Conservation (phyloP, 2,888 invertebrate species). For the Acleris holmiana region DNA sequence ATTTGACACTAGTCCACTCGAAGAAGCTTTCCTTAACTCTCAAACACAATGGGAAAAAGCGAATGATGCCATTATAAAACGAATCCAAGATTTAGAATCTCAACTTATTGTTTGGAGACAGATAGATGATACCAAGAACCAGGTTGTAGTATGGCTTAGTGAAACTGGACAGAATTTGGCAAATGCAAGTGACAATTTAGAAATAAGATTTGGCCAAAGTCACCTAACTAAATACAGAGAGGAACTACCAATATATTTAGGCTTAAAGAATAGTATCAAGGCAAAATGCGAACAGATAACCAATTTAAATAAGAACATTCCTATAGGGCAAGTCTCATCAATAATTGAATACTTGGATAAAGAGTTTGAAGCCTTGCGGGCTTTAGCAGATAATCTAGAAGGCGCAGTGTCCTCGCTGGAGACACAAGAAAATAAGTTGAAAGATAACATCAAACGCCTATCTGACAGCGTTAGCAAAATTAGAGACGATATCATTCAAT, state of each 20-base stretch:
- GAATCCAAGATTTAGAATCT: slow-evolving; percentile 92
- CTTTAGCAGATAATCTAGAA: slow-evolving; percentile 90
- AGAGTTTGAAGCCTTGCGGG: slow-evolving; percentile 90
- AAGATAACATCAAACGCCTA: slow-evolving; percentile 88
- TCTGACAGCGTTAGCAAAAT: slow-evolving; percentile 89
- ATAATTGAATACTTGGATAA: slow-evolving; percentile 88
- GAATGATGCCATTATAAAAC: slow-evolving; percentile 88
- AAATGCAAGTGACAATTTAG: slow-evolving; percentile 90
- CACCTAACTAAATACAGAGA: slow-evolving; percentile 93
- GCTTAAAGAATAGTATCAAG: slow-evolving; percentile 90
- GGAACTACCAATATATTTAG: slow-evolving; percentile 91
- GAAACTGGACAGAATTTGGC: slow-evolving; percentile 91
- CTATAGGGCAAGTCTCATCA: slow-evolving; percentile 87
- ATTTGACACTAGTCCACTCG: slow-evolving; percentile 85
- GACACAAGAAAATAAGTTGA: slow-evolving; percentile 89
- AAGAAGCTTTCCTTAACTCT: slow-evolving; percentile 85
- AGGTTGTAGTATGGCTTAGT: slow-evolving; percentile 92
- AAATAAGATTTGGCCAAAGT: slow-evolving; percentile 91
- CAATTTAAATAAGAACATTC: slow-evolving; percentile 89
- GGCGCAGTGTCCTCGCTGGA: slow-evolving; percentile 89
- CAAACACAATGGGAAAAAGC: slow-evolving; percentile 89
- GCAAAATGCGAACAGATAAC: slow-evolving; percentile 92
- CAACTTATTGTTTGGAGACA: slow-evolving; percentile 97
- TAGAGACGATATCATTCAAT: slow-evolving; percentile 93
- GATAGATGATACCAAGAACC: slow-evolving; percentile 93